These are phyloP conservation scores for Patella depressa DNA, from an alignment of 2,888 invertebrate genomes.

Conservation along the genomic window DNA sequence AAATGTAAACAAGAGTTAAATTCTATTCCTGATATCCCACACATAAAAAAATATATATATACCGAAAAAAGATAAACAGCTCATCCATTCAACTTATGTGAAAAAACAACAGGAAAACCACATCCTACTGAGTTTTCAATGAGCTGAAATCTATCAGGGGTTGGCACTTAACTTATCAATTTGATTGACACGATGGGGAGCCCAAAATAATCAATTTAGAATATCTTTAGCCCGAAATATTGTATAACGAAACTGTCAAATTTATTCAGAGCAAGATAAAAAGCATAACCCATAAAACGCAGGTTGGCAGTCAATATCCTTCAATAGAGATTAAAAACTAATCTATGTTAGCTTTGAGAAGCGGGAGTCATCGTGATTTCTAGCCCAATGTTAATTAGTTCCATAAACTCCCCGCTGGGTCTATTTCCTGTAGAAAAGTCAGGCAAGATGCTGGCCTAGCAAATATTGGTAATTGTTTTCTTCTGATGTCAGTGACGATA, in stretches of 20 bases:
- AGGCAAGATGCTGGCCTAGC: background rate
- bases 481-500: background rate
- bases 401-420: conserved; percentile 23
- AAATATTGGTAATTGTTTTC: conserved; percentile 3
- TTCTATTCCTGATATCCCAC: too few species aligned
- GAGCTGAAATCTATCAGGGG: background rate
- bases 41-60: too few species aligned
- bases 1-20: too few species aligned
- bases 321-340: too few species aligned
- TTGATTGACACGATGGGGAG: background rate
- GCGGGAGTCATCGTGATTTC: background rate
- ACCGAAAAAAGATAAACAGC: too few species aligned
- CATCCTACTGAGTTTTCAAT: conserved; percentile 1
- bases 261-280: too few species aligned
- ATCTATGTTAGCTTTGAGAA: too few species aligned
- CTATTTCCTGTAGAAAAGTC: conserved; percentile 13
- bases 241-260: too few species aligned
- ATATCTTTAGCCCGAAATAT: too few species aligned
- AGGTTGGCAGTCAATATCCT: too few species aligned
- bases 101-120: background rate
- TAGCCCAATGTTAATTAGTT: conserved; percentile 16
- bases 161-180: background rate
- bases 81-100: too few species aligned
- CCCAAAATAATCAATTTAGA: background rate
- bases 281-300: too few species aligned